Base-by-base conservation (phyloP, 2,888 invertebrate species). In the Escarpia spicata region DNA sequence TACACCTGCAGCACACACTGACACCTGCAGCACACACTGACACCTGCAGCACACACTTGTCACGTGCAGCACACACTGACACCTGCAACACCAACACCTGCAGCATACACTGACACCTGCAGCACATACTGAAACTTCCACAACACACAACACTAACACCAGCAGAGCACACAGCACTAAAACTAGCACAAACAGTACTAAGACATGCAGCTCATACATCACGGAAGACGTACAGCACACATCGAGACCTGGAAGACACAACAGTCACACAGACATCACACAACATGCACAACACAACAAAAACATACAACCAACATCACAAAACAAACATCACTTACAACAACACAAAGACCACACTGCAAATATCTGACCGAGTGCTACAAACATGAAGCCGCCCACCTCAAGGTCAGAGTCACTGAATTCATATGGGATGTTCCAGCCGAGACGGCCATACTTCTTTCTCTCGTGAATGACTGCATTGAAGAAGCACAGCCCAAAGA, bases 331-430 rank as follows among this genome's bases (percentile, higher is more conserved):
- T 91, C 19, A 91, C 43, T 4, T n/a, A 75, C 75, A 75, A n/a
- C n/a, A n/a, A 75, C 75, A 75, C 75, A 75, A n/a, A 75, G 3
- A 75, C 2, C 6, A 75, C 19, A 75, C 75, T 19, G 37, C 37
- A 37, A 37, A 37, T 37, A 37, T 37, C 37, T 37, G 37, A 37
- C 37, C 19, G 6, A 75, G 6, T 75, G 75, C 3, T n/a, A 26
- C 26, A 26, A n/a, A 75, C 75, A 75, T 26, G 26, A 75, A 15
- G 26, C 75, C 26, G n/a, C 90, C 93, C 92, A 96, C 96, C 95
- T 96, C 96, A 3, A 96, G 93, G 94, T 96, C 96, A 2, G 96
- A 96, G 91, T 96, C 96, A 94, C 96, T 96, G 94, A 96, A 96
- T 92, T 96, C 96, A 93, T 96, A 96, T 0, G 96, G 95, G 91